phyloP scores from a whole-genome alignment of 2,113 vertebrate genomes.

The Sigmodon hispidus region DNA sequence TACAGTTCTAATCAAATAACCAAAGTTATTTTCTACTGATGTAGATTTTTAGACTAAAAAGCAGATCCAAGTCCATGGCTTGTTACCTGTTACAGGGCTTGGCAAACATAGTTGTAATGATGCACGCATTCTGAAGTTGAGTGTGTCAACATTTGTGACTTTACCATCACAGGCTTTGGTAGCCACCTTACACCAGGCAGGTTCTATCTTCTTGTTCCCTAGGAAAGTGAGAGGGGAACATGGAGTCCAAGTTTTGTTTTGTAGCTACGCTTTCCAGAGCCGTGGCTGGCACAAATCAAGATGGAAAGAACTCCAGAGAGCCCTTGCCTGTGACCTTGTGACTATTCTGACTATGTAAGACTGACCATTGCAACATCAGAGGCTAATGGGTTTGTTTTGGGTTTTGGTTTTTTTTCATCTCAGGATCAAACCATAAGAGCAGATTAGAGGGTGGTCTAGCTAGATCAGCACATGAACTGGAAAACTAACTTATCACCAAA shows the following conservation, averaged over 20 bases:
- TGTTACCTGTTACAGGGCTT: neutral
- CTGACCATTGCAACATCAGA: constrained; percentile 10
- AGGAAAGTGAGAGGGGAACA: constrained; percentile 29
- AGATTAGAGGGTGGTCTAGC: neutral
- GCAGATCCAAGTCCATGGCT: neutral
- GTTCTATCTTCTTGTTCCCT: constrained; percentile 13
- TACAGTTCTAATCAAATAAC: constrained; percentile 54
- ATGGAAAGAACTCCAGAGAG: constrained; percentile 34
- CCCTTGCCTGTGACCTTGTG: constrained; percentile 27
- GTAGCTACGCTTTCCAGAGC: neutral
- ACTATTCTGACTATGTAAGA: neutral
- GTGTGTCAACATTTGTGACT: neutral
- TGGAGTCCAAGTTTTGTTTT: constrained; percentile 6
- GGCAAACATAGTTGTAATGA: neutral
- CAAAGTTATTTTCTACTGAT: constrained; percentile 51
- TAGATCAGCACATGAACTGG: neutral
- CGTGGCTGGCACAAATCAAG: neutral
- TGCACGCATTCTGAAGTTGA: neutral
- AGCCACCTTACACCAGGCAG: neutral
- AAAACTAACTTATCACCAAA: constrained; percentile 8
- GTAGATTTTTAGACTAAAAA: neutral
- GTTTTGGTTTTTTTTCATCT: neutral
- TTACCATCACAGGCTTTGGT: neutral
- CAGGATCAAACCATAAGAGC: neutral
- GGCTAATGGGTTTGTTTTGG: too few species aligned